Conservation (phyloP, 2,888 invertebrate genomes). For the Zygogramma bicolorata region DNA sequence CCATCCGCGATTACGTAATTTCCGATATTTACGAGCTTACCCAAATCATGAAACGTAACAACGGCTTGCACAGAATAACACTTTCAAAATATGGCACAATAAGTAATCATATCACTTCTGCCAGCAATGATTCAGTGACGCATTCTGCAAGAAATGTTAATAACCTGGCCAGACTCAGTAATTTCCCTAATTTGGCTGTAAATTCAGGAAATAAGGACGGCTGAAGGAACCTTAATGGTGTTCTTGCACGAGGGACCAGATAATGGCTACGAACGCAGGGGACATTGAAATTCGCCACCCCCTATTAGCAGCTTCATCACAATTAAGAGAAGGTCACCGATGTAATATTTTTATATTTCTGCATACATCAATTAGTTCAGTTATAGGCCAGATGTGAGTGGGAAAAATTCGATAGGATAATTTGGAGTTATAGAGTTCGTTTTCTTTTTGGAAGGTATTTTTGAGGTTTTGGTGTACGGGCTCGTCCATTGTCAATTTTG, state of each 20-base stretch:
- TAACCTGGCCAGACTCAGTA: constrained; percentile 56
- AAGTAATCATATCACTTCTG: constrained; percentile 18
- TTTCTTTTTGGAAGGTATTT: too few relatives aligned
- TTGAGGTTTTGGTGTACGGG: too few relatives aligned
- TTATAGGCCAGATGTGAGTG: background rate
- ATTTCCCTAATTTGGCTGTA: constrained; percentile 60
- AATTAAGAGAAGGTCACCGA: constrained; percentile 8
- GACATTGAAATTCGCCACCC: constrained; percentile 27
- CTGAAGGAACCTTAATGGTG: constrained; percentile 58
- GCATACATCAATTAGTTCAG: background rate
- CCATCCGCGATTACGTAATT: too few relatives aligned
- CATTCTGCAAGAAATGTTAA: constrained; percentile 52
- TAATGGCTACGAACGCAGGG: constrained; percentile 31
- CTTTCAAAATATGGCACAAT: constrained; percentile 16
- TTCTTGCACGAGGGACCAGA: constrained; percentile 53
- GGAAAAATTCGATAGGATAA: background rate
- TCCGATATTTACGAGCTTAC: background rate
- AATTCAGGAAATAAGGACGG: constrained; percentile 58
- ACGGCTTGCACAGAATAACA: background rate
- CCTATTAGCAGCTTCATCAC: constrained; percentile 15
- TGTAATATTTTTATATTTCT: constrained; percentile 10
- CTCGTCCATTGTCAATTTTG: too few relatives aligned
- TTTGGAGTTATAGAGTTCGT: too few relatives aligned
- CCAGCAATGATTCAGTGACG: constrained; percentile 18
- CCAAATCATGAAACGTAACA: background rate